phyloP scores from a whole-genome alignment of 2,797 vertebrate genomes.

The Coregonus suidteri region DNA sequence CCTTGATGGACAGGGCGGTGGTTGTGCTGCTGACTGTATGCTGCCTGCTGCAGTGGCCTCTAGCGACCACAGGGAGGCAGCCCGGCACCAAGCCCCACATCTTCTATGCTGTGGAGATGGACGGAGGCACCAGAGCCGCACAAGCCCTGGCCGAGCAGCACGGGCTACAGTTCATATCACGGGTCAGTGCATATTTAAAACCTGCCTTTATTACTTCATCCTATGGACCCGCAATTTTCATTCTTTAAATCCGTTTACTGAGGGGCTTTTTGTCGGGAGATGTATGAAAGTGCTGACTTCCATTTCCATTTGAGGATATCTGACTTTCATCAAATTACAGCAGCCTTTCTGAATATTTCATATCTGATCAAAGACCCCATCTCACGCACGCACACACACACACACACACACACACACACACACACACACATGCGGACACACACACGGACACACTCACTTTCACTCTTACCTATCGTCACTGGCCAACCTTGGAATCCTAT shows the following conservation, averaged over 20 bases:
- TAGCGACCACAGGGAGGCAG: conserved; percentile 92
- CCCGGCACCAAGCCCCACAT: conserved; percentile 82
- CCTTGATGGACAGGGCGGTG: conserved; percentile 58
- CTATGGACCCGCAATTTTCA: conserved; percentile 67
- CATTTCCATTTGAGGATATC: conserved; percentile 89
- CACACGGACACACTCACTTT: conserved; percentile 10
- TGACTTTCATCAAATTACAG: conserved; percentile 94
- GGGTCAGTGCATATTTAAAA: conserved; percentile 88
- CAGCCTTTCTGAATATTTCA: conserved; percentile 89
- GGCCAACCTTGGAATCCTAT: background rate
- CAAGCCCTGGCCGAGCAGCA: conserved; percentile 82
- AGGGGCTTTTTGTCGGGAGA: conserved; percentile 78
- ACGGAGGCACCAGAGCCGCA: conserved; percentile 79
- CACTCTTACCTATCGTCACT: background rate
- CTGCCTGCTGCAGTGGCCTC: conserved; percentile 79
- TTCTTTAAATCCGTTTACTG: conserved; percentile 81
- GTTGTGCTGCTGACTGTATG: conserved; percentile 59
- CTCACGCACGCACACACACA: background rate
- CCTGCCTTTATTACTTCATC: conserved; percentile 37
- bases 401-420: conserved; percentile 2
- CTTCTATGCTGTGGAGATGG: conserved; percentile 79
- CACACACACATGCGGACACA: conserved; percentile 10
- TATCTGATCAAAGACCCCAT: conserved; percentile 83
- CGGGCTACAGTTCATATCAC: conserved; percentile 87
- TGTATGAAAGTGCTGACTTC: conserved; percentile 89